Evolutionary conservation across 2,888 invertebrate genomes (phyloP).

Genomic region (Steinernema scapterisci): DNA sequence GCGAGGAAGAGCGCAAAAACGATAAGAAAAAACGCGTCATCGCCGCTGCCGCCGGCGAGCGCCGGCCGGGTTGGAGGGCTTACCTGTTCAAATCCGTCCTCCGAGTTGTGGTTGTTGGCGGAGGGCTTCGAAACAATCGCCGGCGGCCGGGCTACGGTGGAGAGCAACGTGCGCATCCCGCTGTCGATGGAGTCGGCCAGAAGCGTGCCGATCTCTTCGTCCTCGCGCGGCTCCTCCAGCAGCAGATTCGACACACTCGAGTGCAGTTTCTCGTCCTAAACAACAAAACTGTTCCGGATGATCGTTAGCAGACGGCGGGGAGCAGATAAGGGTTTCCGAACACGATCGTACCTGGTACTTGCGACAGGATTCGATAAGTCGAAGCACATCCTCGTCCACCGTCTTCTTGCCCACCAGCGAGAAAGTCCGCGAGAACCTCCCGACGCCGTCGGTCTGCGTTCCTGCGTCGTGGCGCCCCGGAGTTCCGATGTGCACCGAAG

Average conservation of each 20-base stretch:
- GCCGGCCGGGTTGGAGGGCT: not conserved
- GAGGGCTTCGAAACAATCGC: conserved; percentile 32
- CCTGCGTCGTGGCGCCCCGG: conserved; percentile 39
- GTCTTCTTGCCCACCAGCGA: conserved; percentile 61
- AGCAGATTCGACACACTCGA: conserved; percentile 53
- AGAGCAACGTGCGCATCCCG: conserved; percentile 60
- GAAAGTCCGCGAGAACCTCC: conserved; percentile 58
- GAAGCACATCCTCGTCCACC: conserved; percentile 65
- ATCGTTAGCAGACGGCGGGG: not conserved
- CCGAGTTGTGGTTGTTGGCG: conserved; percentile 37
- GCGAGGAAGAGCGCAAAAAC: conserved; percentile 17
- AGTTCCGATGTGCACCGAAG: conserved; percentile 49
- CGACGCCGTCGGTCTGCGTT: conserved; percentile 53
- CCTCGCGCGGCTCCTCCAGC: conserved; percentile 52
- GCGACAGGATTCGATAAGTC: conserved; percentile 63
- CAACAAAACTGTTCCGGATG: not conserved
- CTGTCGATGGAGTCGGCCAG: conserved; percentile 60
- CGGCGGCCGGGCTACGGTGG: conserved; percentile 57
- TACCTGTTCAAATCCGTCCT: conserved; percentile 62
- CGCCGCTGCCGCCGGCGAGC: not conserved
- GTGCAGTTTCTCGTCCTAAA: conserved; percentile 62
- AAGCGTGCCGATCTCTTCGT: conserved; percentile 55
- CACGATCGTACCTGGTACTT: conserved; percentile 51
- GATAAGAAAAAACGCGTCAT: conserved; percentile 33
- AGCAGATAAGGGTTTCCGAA: not conserved